Percentiles rank a stretch among this genome's conserved stretches.
phyloP scores from a whole-genome alignment of 1,140 invertebrate species.

The Conopomorpha cramerella region DNA sequence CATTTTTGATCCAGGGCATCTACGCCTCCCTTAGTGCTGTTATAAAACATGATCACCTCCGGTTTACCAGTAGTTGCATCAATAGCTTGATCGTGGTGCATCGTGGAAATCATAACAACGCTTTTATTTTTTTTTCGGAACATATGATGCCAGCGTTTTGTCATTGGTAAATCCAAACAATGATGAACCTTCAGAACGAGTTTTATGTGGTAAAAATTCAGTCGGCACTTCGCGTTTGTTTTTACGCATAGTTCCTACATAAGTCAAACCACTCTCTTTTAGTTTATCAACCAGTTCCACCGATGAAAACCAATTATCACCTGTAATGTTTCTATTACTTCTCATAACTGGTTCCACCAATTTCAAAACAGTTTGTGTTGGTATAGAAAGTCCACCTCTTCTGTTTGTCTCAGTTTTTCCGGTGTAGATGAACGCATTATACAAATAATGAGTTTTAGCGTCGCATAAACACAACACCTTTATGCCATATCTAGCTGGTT shows the following conservation, averaged over 20 bases:
- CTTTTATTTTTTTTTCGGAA: slow-evolving; percentile 18
- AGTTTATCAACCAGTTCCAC: slow-evolving; percentile 14
- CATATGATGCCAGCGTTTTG: slow-evolving; percentile 21
- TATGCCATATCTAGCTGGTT: slow-evolving; percentile 46
- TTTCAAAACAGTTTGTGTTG: slow-evolving; percentile 7
- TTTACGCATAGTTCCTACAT: slow-evolving; percentile 15
- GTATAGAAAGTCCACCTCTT: neutral
- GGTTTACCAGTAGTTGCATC: slow-evolving; percentile 13
- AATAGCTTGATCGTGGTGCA: slow-evolving; percentile 17
- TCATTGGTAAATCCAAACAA: slow-evolving; percentile 17
- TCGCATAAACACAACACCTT: slow-evolving; percentile 30
- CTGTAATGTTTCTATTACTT: slow-evolving; percentile 21
- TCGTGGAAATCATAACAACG: slow-evolving; percentile 18
- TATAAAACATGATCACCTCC: slow-evolving; percentile 24
- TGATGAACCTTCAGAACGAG: slow-evolving; percentile 7
- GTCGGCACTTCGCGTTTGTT: slow-evolving; percentile 12
- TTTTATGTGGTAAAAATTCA: slow-evolving; percentile 14
- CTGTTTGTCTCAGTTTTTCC: slow-evolving; percentile 9
- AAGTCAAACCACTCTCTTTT: slow-evolving; percentile 10
- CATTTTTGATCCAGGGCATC: slow-evolving; percentile 24
- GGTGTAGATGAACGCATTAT: slow-evolving; percentile 7
- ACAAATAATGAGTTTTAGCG: slow-evolving; percentile 14
- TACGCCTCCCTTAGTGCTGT: slow-evolving; percentile 21
- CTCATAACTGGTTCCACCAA: slow-evolving; percentile 13
- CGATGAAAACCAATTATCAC: slow-evolving; percentile 31